Conservation (phyloP, 92 coral and sea anemone genomes). For the Zoanthus sociatus region DNA sequence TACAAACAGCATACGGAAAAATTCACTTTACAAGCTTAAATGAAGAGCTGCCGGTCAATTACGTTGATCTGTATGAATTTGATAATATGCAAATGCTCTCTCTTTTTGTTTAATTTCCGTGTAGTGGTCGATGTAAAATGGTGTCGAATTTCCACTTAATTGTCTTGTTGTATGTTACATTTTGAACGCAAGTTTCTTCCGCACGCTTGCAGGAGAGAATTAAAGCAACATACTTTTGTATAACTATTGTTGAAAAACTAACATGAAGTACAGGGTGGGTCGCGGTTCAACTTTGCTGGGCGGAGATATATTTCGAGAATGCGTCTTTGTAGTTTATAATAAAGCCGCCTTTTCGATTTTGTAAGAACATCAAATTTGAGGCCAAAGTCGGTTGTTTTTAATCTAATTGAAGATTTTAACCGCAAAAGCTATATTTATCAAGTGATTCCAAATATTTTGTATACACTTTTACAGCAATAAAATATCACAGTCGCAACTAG, state of each 20-base stretch:
- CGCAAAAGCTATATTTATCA: too few relatives aligned
- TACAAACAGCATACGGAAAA: constrained; percentile 14
- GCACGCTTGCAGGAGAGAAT: background rate
- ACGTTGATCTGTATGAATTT: background rate
- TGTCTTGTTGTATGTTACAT: background rate
- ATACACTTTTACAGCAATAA: too few relatives aligned
- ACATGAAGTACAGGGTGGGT: background rate
- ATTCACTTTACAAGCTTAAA: constrained; percentile 43
- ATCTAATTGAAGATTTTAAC: too few relatives aligned
- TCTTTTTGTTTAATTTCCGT: background rate
- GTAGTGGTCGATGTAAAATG: background rate
- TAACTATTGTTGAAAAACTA: background rate
- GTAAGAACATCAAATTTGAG: too few relatives aligned
- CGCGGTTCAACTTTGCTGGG: background rate
- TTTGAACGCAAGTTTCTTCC: background rate
- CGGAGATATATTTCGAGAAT: constrained; percentile 29
- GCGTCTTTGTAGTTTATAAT: background rate
- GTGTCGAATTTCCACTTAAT: background rate
- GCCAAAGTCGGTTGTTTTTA: too few relatives aligned
- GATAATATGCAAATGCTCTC: background rate
- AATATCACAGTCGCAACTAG: too few relatives aligned
- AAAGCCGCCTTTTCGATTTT: background rate
- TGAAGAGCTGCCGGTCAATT: constrained; percentile 9
- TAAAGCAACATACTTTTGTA: background rate
- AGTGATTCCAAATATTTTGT: too few relatives aligned